These are phyloP conservation scores for Ethmia dodecea DNA, from an alignment of 2,888 invertebrate species.

Conservation along the genomic window DNA sequence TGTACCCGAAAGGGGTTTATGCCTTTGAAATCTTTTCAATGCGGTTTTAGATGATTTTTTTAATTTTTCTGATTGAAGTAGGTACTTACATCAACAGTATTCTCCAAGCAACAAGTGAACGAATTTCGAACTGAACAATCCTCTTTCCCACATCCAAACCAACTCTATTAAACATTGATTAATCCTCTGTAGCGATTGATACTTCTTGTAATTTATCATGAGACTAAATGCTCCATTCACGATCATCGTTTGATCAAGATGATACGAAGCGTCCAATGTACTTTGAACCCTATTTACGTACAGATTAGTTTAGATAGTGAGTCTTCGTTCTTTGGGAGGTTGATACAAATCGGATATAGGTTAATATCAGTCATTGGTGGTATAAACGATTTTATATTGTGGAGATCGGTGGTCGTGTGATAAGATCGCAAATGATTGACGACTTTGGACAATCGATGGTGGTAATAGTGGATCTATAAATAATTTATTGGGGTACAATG, in stretches of 20 bases:
- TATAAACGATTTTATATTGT: conserved; percentile 72
- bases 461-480: conserved; percentile 13
- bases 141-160: conserved; percentile 32
- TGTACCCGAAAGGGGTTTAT: too few relatives aligned
- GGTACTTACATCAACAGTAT: too few relatives aligned
- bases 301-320: conserved; percentile 22
- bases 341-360: conserved; percentile 60
- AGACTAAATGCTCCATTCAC: conserved; percentile 62
- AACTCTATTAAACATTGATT: conserved; percentile 53
- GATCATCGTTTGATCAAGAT: conserved; percentile 49
- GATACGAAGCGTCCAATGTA: conserved; percentile 38
- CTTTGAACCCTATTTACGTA: background rate
- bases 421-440: conserved; percentile 67
- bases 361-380: conserved; percentile 61
- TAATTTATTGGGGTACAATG: too few relatives aligned
- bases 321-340: conserved; percentile 35
- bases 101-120: too few relatives aligned
- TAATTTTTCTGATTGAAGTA: too few relatives aligned
- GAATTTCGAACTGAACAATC: too few relatives aligned
- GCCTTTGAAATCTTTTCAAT: too few relatives aligned
- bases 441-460: conserved; percentile 40
- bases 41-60: too few relatives aligned
- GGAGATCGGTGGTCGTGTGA: conserved; percentile 57
- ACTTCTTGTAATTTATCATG: conserved; percentile 63
- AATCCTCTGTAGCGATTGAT: conserved; percentile 67